A percentile compares a stretch with the other conserved stretches of the same genome.
Conservation (phyloP, 2,113 vertebrate species). For the Oxyura jamaicensis region DNA sequence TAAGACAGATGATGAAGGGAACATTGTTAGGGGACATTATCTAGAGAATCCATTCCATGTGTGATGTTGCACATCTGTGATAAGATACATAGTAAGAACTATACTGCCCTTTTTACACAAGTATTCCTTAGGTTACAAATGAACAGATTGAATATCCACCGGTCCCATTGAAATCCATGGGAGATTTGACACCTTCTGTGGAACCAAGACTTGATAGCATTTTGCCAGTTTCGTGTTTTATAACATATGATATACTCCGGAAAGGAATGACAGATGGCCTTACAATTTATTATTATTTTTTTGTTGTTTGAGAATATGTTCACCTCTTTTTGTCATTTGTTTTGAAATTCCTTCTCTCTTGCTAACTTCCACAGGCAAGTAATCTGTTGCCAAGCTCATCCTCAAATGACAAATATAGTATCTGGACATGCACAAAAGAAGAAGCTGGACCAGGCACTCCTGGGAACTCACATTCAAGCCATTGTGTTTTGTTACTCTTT, state of each 20-base stretch:
- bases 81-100: background rate
- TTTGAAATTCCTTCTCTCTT: background rate
- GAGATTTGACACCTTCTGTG: background rate
- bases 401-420: background rate
- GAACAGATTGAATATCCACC: background rate
- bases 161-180: background rate
- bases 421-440: background rate
- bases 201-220: background rate
- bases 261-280: background rate
- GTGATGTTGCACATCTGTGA: background rate
- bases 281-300: background rate
- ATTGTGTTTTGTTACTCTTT: background rate
- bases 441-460: background rate
- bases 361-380: background rate
- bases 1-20: background rate
- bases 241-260: background rate
- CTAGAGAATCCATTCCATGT: background rate
- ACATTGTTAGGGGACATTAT: background rate
- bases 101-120: background rate
- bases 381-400: background rate
- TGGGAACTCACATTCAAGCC: background rate
- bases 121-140: background rate
- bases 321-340: background rate
- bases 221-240: background rate
- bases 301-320: background rate